Conservation (phyloP, 2,113 vertebrate species). For the Sprattus sprattus region DNA sequence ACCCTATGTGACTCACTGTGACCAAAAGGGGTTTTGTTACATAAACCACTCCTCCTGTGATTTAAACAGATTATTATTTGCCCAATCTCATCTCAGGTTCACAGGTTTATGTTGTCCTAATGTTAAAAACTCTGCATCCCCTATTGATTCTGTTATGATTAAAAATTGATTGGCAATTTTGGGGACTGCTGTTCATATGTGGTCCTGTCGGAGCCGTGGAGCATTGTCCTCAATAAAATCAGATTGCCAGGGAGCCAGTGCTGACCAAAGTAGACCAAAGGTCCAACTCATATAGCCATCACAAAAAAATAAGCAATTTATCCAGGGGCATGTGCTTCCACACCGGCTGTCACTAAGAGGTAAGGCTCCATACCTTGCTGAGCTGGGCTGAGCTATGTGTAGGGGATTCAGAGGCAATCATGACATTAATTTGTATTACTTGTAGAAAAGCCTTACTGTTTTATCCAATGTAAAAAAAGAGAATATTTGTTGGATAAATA, state of each 20-base stretch:
- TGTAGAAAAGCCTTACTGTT: not conserved
- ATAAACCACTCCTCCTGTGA: not conserved
- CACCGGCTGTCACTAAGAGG: conserved; percentile 39
- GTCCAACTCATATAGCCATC: conserved; percentile 54
- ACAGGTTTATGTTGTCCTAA: conserved; percentile 27
- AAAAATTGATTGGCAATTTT: conserved; percentile 68
- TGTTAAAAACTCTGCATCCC: conserved; percentile 49
- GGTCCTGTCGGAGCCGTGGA: conserved; percentile 49
- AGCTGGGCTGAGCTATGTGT: not conserved
- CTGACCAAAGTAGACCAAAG: conserved; percentile 52
- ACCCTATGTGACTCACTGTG: not conserved
- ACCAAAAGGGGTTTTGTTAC: not conserved
- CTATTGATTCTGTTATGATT: conserved; percentile 63
- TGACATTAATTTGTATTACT: not conserved
- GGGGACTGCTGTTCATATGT: conserved; percentile 35
- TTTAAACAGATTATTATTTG: not conserved
- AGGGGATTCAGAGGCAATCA: not conserved
- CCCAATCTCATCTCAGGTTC: conserved; percentile 27
- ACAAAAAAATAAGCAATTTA: conserved; percentile 67
- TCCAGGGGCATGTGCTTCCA: conserved; percentile 36
- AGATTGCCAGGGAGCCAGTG: conserved; percentile 57
- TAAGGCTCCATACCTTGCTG: not conserved
- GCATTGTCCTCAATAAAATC: conserved; percentile 71
- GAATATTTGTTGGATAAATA: not conserved
- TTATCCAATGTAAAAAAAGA: not conserved